Conservation (phyloP, 2,113 vertebrate species). For the Cavia porcellus region DNA sequence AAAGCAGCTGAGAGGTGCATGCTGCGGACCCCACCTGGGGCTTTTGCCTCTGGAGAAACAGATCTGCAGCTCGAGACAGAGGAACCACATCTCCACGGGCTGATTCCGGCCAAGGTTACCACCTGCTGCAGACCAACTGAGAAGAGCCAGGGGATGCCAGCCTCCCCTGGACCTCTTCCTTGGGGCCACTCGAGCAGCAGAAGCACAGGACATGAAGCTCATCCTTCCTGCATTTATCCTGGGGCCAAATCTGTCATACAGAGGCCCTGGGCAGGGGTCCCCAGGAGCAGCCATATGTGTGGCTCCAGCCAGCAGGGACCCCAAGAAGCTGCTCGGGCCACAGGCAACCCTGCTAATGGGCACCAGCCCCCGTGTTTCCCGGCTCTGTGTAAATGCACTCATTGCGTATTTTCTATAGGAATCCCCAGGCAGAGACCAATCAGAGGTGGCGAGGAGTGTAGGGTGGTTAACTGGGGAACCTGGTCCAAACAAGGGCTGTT, state of each 20-base stretch:
- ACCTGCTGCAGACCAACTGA: conserved; percentile 50
- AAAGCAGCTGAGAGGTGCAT: conserved; percentile 31
- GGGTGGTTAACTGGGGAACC: background rate
- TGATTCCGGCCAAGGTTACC: conserved; percentile 14
- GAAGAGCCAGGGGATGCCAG: conserved; percentile 31
- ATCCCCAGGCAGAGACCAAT: background rate
- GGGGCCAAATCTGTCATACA: background rate
- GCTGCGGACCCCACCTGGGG: background rate
- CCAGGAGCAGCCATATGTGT: background rate
- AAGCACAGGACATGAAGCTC: too few species aligned
- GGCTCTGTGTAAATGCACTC: background rate
- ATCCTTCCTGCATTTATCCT: background rate
- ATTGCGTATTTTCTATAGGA: background rate
- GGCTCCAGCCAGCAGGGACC: background rate
- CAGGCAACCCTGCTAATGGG: background rate
- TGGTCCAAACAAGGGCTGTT: background rate
- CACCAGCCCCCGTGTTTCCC: background rate
- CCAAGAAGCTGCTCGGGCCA: background rate
- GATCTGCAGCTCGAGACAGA: background rate
- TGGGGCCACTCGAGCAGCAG: background rate
- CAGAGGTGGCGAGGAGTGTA: background rate
- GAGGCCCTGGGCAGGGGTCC: background rate
- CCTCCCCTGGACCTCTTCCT: background rate
- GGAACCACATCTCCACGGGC: background rate
- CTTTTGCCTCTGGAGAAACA: background rate